Percentiles rank a stretch among this genome's conserved stretches.
phyloP scores from a whole-genome alignment of 1,140 invertebrate species.

The Drosophila eugracilis region DNA sequence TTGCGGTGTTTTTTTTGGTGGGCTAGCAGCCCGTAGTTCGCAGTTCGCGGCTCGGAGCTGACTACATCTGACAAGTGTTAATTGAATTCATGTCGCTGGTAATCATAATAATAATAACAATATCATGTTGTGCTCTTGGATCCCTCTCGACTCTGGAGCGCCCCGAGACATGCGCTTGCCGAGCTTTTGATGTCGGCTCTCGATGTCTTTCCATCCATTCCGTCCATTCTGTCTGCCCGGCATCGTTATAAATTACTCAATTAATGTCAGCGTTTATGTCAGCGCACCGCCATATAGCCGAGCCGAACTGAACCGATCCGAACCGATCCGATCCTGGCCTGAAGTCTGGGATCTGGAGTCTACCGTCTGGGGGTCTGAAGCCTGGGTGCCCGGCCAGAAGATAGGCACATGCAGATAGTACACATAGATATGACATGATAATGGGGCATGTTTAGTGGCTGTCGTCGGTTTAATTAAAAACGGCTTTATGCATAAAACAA shows the following conservation, averaged over 20 bases:
- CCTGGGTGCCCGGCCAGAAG: slow-evolving; percentile 20
- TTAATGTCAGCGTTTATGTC: slow-evolving; percentile 84
- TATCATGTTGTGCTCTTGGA: slow-evolving; percentile 74
- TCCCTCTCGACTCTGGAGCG: slow-evolving; percentile 43
- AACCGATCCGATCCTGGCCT: slow-evolving; percentile 21
- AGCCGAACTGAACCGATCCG: slow-evolving; percentile 4
- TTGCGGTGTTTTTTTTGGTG: slow-evolving; percentile 36
- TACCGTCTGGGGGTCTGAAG: not conserved
- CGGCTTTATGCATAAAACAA: slow-evolving; percentile 51
- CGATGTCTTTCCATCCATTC: slow-evolving; percentile 36
- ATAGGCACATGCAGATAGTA: slow-evolving; percentile 78
- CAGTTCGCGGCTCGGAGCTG: slow-evolving; percentile 32
- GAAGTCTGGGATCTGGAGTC: not conserved
- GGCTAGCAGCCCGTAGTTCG: slow-evolving; percentile 5
- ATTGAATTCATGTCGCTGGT: slow-evolving; percentile 85
- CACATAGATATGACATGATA: slow-evolving; percentile 82
- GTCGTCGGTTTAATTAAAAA: slow-evolving; percentile 80
- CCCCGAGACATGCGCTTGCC: slow-evolving; percentile 71
- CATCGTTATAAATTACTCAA: slow-evolving; percentile 84
- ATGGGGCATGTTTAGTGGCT: slow-evolving; percentile 81
- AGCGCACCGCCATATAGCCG: slow-evolving; percentile 45
- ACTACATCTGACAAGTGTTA: slow-evolving; percentile 84
- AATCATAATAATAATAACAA: slow-evolving; percentile 85
- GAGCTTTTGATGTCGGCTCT: slow-evolving; percentile 72
- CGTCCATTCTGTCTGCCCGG: slow-evolving; percentile 38